A percentile compares a stretch with the other conserved stretches of the same genome.
phyloP scores from a whole-genome alignment of 2,888 invertebrate genomes.

The Syritta pipiens region DNA sequence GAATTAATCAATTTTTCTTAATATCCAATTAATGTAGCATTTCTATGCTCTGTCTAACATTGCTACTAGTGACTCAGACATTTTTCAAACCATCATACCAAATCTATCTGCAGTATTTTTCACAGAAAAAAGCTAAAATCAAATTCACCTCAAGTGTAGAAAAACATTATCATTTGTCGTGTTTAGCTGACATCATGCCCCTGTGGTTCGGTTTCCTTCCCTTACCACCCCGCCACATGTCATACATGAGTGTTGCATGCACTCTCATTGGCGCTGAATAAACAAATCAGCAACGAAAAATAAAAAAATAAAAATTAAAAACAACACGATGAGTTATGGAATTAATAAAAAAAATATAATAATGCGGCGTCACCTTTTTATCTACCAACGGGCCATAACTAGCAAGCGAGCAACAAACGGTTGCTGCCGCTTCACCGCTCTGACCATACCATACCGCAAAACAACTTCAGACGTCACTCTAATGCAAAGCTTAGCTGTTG shows the following conservation, averaged over 20 bases:
- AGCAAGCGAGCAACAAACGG: constrained; percentile 34
- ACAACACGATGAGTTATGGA: constrained; percentile 32
- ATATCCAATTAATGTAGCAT: too few species aligned
- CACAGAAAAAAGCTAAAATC: too few species aligned
- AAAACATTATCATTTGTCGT: constrained; percentile 24
- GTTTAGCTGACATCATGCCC: constrained; percentile 62
- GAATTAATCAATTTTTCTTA: too few species aligned
- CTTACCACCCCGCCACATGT: constrained; percentile 26
- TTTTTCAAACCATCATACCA: too few species aligned
- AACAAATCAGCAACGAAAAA: constrained; percentile 39
- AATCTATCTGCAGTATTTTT: too few species aligned
- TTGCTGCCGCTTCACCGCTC: constrained; percentile 24
- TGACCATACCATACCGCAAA: constrained; percentile 49
- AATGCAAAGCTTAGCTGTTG: constrained; percentile 62
- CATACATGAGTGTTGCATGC: constrained; percentile 52
- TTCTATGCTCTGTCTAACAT: too few species aligned
- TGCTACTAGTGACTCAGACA: too few species aligned
- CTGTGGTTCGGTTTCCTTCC: too few species aligned
- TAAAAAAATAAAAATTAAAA: constrained; percentile 6
- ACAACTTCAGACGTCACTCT: constrained; percentile 66
- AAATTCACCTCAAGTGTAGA: too few species aligned
- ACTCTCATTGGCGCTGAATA: constrained; percentile 48
- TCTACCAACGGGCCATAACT: constrained; percentile 42
- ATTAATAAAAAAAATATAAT: constrained; percentile 30
- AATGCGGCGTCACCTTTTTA: constrained; percentile 59